Base-by-base conservation (phyloP, 1,140 invertebrate species). In the Sycobia sp. region DNA sequence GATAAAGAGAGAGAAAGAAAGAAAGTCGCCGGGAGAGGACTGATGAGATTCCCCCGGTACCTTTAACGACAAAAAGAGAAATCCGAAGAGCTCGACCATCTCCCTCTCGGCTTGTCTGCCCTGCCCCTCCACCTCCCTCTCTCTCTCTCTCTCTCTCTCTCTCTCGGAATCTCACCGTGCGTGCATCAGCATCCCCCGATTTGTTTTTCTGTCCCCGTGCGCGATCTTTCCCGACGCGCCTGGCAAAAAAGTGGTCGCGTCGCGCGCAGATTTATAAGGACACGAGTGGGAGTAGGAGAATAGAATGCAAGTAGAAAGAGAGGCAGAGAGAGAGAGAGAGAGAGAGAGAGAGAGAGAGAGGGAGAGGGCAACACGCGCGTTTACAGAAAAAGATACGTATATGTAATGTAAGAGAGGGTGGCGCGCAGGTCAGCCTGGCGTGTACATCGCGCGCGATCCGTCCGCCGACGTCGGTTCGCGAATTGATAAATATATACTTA, bases 111-210 rank as follows among this genome's bases (percentile, higher is more conserved):
- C 53, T n/a, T 38, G 32, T n/a, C 41, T 7, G 36, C 36, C 14
- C 0, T 23, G 58, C 3, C 39, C 20, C n/a, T 23, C 41, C 46
- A 47, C 47, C 55, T 32, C 5, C 29, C 13, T 29, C 7, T 25
- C n/a, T n/a, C n/a, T n/a, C n/a, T n/a, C n/a, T n/a, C n/a, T n/a
- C n/a, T n/a, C n/a, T n/a, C n/a, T n/a, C n/a, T n/a, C n/a, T n/a
- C n/a, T n/a, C n/a, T n/a, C n/a, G n/a, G n/a, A n/a, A n/a, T n/a
- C n/a, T n/a, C n/a, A n/a, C n/a, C n/a, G n/a, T n/a, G n/a, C n/a
- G n/a, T n/a, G n/a, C n/a, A n/a, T n/a, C n/a, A n/a, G 29, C 46
- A 50, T 59, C 44, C 56, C 46, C 23, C 56, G 44, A 59, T 59
- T 59, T 59, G 56, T 59, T 50, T 29, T 25, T 39, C 51, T 5